A percentile compares a stretch with the other conserved stretches of the same genome.
Evolutionary conservation across 2,797 vertebrate genomes (phyloP).

Genomic region (Sebastiscus tertius): DNA sequence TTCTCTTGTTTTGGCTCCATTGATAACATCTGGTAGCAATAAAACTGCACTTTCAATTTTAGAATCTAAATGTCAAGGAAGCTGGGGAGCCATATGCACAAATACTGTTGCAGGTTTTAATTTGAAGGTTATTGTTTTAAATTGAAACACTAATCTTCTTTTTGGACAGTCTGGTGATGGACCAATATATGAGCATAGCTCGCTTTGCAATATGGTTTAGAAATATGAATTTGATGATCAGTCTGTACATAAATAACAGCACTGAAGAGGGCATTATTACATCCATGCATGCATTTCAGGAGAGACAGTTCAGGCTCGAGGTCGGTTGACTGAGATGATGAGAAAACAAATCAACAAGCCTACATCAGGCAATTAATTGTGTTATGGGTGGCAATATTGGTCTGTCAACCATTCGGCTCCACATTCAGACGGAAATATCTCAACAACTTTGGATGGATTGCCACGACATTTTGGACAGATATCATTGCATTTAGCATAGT

Average conservation of each 20-base stretch:
- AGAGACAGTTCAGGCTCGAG: background rate
- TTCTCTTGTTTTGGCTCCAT: slow-evolving; percentile 42
- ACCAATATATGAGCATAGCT: background rate
- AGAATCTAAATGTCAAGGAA: slow-evolving; percentile 59
- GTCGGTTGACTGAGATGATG: background rate
- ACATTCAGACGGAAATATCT: background rate
- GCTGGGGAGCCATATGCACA: slow-evolving; percentile 16
- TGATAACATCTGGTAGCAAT: slow-evolving; percentile 51
- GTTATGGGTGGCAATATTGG: background rate
- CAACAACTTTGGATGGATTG: background rate
- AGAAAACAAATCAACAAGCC: background rate
- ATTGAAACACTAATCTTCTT: slow-evolving; percentile 1
- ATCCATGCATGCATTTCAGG: background rate
- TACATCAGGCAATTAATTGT: background rate
- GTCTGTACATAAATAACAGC: background rate
- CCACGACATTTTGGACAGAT: background rate
- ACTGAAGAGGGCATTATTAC: background rate
- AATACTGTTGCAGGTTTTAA: slow-evolving; percentile 26
- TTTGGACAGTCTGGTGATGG: background rate
- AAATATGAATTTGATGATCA: background rate
- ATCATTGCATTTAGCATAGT: too few relatives aligned
- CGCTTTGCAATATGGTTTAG: background rate
- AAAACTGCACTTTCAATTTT: slow-evolving; percentile 48
- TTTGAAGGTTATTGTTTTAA: slow-evolving; percentile 36
- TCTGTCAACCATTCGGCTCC: background rate